A percentile compares a stretch with the other conserved stretches of the same genome.
These are phyloP conservation scores for Tetragonula clypearis DNA, from an alignment of 1,140 invertebrate species.

Conservation along the genomic window DNA sequence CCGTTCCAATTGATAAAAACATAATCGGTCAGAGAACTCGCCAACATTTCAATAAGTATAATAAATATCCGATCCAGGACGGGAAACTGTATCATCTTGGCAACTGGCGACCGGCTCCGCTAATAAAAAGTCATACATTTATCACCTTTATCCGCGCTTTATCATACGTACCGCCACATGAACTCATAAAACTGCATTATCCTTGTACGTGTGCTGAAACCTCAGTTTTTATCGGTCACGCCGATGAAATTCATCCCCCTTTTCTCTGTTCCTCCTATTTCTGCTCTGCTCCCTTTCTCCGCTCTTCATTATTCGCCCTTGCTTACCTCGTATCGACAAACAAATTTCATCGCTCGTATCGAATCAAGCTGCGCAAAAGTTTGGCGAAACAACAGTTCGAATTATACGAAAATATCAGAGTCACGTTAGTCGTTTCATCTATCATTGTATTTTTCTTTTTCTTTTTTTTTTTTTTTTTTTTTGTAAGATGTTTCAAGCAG, in stretches of 20 bases:
- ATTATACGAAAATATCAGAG: not conserved
- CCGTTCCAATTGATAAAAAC: not conserved
- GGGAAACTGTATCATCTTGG: slow-evolving; percentile 13
- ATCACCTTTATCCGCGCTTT: slow-evolving; percentile 48
- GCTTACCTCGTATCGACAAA: not conserved
- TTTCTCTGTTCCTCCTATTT: not conserved
- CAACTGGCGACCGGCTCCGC: not conserved
- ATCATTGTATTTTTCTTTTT: too few relatives aligned
- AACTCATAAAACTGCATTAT: slow-evolving; percentile 46
- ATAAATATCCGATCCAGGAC: slow-evolving; percentile 29
- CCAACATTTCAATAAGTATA: slow-evolving; percentile 39
- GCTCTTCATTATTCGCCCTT: not conserved
- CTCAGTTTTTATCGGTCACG: slow-evolving; percentile 27
- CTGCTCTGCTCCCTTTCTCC: not conserved
- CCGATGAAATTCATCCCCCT: slow-evolving; percentile 13
- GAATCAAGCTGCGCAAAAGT: slow-evolving; percentile 12
- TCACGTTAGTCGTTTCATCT: too few relatives aligned
- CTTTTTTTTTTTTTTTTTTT: too few relatives aligned
- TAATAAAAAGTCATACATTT: slow-evolving; percentile 49
- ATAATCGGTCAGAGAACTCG: not conserved
- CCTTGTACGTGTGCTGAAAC: slow-evolving; percentile 21
- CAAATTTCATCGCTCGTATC: slow-evolving; percentile 10
- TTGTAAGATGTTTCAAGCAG: too few relatives aligned
- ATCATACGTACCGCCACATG: slow-evolving; percentile 29
- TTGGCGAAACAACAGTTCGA: slow-evolving; percentile 12